These are phyloP conservation scores for Orchesellides sinensis DNA, from an alignment of 2,888 invertebrate species.

Conservation along the genomic window DNA sequence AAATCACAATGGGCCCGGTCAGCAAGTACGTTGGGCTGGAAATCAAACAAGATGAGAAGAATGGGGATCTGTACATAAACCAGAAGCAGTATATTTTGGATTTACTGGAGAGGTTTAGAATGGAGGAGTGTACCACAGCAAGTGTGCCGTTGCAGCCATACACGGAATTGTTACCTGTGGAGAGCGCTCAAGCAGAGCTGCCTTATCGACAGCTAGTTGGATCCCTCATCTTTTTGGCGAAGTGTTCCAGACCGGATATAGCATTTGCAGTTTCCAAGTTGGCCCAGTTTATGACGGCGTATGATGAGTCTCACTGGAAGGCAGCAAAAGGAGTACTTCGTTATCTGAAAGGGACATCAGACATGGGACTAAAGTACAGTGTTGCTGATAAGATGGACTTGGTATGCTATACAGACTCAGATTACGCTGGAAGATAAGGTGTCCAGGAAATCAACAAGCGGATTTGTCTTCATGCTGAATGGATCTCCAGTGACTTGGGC, in stretches of 20 bases:
- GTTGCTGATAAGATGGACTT: slow-evolving; percentile 29
- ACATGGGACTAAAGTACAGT: slow-evolving; percentile 72
- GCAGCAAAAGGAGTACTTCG: slow-evolving; percentile 69
- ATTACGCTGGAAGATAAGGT: slow-evolving; percentile 73
- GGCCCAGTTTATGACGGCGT: slow-evolving; percentile 68
- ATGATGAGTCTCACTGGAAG: slow-evolving; percentile 65
- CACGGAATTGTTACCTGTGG: not conserved
- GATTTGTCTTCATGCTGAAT: slow-evolving; percentile 60
- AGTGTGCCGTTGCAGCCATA: slow-evolving; percentile 42
- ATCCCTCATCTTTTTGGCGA: slow-evolving; percentile 69
- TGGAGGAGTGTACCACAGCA: slow-evolving; percentile 46
- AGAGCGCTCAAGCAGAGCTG: not conserved
- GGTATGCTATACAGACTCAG: slow-evolving; percentile 75
- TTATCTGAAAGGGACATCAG: slow-evolving; percentile 74
- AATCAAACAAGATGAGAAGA: too few species aligned
- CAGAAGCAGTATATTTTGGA: slow-evolving; percentile 40
- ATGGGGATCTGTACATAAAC: slow-evolving; percentile 55
- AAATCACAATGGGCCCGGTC: too few species aligned
- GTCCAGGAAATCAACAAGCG: slow-evolving; percentile 73
- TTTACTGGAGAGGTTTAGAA: slow-evolving; percentile 38
- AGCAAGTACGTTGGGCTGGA: slow-evolving; percentile 58
- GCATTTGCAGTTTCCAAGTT: slow-evolving; percentile 66
- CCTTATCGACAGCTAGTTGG: slow-evolving; percentile 70
- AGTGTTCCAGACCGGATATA: slow-evolving; percentile 71
- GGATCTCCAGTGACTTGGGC: slow-evolving; percentile 60